phyloP scores from a whole-genome alignment of 2,113 vertebrate species.

The Sturnira hondurensis region DNA sequence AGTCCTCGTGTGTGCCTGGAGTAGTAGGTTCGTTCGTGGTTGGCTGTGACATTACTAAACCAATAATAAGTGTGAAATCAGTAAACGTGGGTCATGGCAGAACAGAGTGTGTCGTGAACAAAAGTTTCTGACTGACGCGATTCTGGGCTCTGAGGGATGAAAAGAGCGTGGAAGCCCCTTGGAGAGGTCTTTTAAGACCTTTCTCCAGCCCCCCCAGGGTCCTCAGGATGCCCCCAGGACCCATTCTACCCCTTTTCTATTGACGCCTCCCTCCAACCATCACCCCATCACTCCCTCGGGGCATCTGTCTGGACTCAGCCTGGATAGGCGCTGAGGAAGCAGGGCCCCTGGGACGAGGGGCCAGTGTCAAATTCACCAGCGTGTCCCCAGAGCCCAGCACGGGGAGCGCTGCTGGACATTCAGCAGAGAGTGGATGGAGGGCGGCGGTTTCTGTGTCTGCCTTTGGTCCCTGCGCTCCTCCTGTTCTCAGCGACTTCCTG shows the following conservation, averaged over 20 bases:
- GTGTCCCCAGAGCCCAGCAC: neutral
- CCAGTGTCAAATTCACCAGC: rapidly evolving
- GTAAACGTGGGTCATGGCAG: neutral
- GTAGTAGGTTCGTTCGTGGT: neutral
- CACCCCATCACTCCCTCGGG: neutral
- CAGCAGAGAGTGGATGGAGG: neutral
- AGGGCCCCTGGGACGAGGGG: neutral
- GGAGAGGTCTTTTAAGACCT: neutral
- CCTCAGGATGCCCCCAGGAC: neutral
- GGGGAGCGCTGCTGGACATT: neutral
- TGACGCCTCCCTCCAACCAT: neutral
- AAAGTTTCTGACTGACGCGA: neutral
- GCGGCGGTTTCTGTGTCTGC: rapidly evolving
- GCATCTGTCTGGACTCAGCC: neutral
- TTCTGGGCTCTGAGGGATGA: neutral
- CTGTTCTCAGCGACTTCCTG: neutral
- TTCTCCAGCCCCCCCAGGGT: neutral
- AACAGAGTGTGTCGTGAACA: neutral
- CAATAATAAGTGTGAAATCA: neutral
- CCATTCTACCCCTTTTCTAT: neutral
- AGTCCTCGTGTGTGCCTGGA: neutral
- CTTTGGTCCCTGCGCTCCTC: neutral
- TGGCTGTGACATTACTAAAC: neutral
- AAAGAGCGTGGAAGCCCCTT: neutral
- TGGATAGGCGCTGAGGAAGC: neutral